These are phyloP conservation scores for Strix occidentalis DNA, from an alignment of 2,797 vertebrate species.

Conservation along the genomic window DNA sequence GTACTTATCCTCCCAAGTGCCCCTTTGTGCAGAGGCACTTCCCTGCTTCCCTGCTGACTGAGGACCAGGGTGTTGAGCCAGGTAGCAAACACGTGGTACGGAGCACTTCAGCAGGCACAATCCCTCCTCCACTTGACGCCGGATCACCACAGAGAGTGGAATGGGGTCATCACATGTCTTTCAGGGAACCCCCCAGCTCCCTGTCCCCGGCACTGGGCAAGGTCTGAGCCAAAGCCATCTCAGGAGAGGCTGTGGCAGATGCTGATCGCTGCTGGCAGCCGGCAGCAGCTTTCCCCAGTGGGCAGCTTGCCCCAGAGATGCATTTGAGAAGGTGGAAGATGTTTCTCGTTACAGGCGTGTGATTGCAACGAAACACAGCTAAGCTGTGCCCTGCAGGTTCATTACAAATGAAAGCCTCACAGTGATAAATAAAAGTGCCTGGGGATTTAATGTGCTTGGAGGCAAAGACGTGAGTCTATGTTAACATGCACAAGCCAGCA, in stretches of 20 bases:
- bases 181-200: neutral
- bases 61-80: neutral
- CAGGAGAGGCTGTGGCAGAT: neutral
- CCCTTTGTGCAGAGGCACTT: neutral
- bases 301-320: neutral
- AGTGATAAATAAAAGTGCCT: neutral
- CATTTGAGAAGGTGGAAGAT: neutral
- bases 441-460: neutral
- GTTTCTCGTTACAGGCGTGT: accelerated
- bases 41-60: neutral
- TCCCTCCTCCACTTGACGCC: neutral
- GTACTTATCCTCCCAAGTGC: neutral
- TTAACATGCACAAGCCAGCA: neutral
- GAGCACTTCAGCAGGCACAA: neutral
- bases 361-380: neutral
- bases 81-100: neutral
- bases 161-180: accelerated
- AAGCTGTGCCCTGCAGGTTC: neutral
- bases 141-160: accelerated
- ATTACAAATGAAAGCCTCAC: neutral
- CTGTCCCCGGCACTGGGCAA: neutral
- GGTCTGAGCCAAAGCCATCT: neutral
- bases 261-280: neutral
- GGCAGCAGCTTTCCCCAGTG: accelerated
- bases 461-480: neutral